Conservation (phyloP, 35 echinoderm and acorn worm species). For the Holothuria glaberrima region DNA sequence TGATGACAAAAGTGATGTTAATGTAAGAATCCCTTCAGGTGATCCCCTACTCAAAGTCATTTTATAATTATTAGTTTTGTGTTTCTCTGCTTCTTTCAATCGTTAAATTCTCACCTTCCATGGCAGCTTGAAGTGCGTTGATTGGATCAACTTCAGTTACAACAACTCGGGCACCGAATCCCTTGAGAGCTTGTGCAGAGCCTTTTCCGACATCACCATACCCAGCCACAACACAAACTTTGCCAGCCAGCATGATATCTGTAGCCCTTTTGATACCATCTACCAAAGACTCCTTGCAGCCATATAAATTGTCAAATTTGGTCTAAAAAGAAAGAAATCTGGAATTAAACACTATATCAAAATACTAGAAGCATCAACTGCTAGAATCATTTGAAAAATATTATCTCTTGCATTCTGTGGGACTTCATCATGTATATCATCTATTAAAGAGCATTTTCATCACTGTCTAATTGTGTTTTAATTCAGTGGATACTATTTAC, state of each 20-base stretch:
- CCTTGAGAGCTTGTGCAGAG: conserved; percentile 34
- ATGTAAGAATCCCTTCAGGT: no score
- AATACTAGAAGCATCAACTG: no score
- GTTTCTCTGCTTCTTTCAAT: neutral
- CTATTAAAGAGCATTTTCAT: no score
- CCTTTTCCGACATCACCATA: conserved; percentile 66
- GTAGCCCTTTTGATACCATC: conserved; percentile 66
- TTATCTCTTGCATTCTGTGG: no score
- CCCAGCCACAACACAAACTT: conserved; percentile 33
- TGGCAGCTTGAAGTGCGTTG: conserved; percentile 60
- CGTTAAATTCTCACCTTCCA: conserved; percentile 57
- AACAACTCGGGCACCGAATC: conserved; percentile 55
- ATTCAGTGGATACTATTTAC: no score
- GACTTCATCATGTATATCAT: no score
- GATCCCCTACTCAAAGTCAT: no score
- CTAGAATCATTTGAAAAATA: no score
- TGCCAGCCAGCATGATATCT: conserved; percentile 63
- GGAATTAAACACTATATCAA: no score
- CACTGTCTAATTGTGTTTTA: no score
- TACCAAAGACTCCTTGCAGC: conserved; percentile 59
- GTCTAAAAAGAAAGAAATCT: neutral
- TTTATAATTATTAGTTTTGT: no score
- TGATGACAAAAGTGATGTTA: no score
- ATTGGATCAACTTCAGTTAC: conserved; percentile 62
- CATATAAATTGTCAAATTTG: conserved; percentile 68